A percentile compares a stretch with the other conserved stretches of the same genome.
phyloP scores from a whole-genome alignment of 2,888 invertebrate species.

The Ophion ventricosus region DNA sequence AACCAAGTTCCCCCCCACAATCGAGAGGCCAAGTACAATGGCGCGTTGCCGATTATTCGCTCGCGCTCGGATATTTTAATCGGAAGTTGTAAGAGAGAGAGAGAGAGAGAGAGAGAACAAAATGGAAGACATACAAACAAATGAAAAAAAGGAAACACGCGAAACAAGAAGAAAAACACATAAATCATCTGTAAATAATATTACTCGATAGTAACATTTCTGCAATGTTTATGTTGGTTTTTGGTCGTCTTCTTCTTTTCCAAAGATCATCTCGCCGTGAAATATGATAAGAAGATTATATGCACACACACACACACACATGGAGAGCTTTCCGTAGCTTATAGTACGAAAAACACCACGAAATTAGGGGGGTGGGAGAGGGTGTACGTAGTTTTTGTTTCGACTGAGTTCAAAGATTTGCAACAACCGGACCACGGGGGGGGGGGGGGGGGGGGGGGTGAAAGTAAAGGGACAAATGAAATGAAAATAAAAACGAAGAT shows the following conservation, averaged over 20 bases:
- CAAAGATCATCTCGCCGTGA: constrained; percentile 65
- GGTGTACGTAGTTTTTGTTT: constrained; percentile 56
- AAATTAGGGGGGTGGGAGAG: constrained; percentile 29
- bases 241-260: constrained; percentile 61
- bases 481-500: constrained; percentile 32
- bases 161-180: constrained; percentile 56
- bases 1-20: constrained; percentile 72
- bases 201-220: constrained; percentile 69
- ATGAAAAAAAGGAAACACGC: constrained; percentile 7
- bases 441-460: neutral
- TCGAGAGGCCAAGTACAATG: constrained; percentile 72
- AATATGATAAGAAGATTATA: constrained; percentile 58
- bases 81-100: constrained; percentile 1
- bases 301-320: constrained; percentile 40
- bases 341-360: constrained; percentile 42
- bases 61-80: constrained; percentile 66
- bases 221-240: constrained; percentile 68
- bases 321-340: constrained; percentile 66
- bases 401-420: constrained; percentile 60
- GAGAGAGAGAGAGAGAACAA: neutral
- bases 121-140: constrained; percentile 16
- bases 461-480: constrained; percentile 13
- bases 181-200: constrained; percentile 74
- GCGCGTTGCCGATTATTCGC: constrained; percentile 59
- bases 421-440: constrained; percentile 44